A percentile compares a stretch with the other conserved stretches of the same genome.
Conservation (phyloP, 2,888 invertebrate species). For the Troilus luridus region DNA sequence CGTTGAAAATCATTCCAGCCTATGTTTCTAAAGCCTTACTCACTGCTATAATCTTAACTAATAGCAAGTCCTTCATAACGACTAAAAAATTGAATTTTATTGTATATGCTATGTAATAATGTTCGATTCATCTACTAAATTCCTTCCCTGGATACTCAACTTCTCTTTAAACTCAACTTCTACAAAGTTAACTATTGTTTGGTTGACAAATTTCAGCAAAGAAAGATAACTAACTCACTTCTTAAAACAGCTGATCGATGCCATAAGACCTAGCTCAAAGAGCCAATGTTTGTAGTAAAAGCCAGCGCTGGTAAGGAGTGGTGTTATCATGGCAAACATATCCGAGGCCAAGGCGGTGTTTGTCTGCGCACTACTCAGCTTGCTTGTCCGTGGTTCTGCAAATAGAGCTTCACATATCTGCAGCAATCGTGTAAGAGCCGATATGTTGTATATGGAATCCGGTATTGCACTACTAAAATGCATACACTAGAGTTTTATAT, state of each 20-base stretch:
- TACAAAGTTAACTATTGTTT: too few relatives aligned
- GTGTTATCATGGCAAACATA: conserved; percentile 24
- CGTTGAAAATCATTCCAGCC: too few relatives aligned
- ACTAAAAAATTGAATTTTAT: too few relatives aligned
- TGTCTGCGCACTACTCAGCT: conserved; percentile 3
- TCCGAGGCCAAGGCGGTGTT: conserved; percentile 17
- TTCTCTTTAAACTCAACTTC: too few relatives aligned
- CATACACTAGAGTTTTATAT: too few relatives aligned
- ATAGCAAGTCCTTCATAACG: too few relatives aligned
- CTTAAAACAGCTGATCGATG: neutral
- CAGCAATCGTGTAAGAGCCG: neutral
- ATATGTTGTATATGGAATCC: neutral
- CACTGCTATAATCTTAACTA: too few relatives aligned
- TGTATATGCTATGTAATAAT: too few relatives aligned
- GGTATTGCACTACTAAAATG: neutral
- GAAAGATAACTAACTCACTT: neutral
- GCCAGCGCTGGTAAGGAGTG: neutral
- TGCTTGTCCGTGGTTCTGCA: neutral
- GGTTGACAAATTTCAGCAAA: neutral
- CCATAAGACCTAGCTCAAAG: neutral
- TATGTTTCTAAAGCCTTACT: too few relatives aligned
- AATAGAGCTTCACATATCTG: neutral
- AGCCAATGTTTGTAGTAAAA: neutral
- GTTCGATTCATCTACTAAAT: too few relatives aligned
- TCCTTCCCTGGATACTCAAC: too few relatives aligned